Percentiles rank a stretch among this genome's conserved stretches.
Evolutionary conservation across 1,140 invertebrate genomes (phyloP).

Genomic region (Littorina saxatilis): DNA sequence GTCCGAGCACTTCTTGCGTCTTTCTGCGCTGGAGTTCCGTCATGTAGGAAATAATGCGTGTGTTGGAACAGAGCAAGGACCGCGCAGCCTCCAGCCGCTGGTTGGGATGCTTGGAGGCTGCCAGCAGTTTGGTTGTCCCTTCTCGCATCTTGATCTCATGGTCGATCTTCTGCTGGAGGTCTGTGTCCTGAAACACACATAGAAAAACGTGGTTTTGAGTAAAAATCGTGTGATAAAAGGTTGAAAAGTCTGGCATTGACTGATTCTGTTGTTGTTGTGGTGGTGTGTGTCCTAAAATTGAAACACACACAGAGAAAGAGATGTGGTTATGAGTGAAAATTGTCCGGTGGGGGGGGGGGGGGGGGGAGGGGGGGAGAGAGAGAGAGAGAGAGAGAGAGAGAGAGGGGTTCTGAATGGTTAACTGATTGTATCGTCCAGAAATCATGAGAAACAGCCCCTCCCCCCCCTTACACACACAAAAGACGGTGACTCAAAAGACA

Average conservation of each 20-base stretch:
- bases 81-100: conserved; percentile 84
- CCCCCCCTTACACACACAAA: conserved; percentile 13
- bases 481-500: background rate
- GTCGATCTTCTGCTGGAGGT: conserved; percentile 85
- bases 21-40: conserved; percentile 81
- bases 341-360: background rate
- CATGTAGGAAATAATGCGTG: conserved; percentile 83
- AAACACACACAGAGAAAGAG: too few species aligned
- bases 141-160: conserved; percentile 86
- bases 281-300: too few species aligned
- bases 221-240: too few species aligned
- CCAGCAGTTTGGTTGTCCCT: conserved; percentile 82
- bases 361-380: background rate
- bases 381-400: too few species aligned
- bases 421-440: too few species aligned
- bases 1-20: conserved; percentile 74
- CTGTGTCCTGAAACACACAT: conserved; percentile 72
- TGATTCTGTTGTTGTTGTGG: too few species aligned
- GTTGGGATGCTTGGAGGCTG: conserved; percentile 81
- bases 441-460: too few species aligned
- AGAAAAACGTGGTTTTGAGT: too few species aligned
- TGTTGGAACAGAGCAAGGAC: conserved; percentile 82
- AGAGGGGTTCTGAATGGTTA: too few species aligned
- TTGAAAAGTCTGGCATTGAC: too few species aligned
- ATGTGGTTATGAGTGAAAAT: background rate